Percentiles rank a stretch among this genome's conserved stretches.
These are phyloP conservation scores for Pagrus major DNA, from an alignment of 2,113 vertebrate genomes.

Conservation along the genomic window DNA sequence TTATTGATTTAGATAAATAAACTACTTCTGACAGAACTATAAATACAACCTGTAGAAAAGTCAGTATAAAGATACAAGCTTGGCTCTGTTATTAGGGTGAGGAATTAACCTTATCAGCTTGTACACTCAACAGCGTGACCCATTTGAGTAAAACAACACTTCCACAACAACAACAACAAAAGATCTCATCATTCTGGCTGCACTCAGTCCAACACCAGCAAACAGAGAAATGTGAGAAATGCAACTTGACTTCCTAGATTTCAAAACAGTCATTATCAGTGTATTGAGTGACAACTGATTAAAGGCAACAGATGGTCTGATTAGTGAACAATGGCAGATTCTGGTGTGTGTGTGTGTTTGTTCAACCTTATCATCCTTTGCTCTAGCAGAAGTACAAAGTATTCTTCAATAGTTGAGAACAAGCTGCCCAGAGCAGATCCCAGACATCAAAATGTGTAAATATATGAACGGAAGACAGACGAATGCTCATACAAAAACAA, in stretches of 20 bases:
- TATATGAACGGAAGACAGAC: neutral
- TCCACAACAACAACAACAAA: neutral
- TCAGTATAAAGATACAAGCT: neutral
- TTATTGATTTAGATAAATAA: neutral
- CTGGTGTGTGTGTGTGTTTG: neutral
- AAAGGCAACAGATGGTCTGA: constrained; percentile 5
- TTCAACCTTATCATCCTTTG: neutral
- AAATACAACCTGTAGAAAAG: neutral
- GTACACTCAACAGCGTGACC: neutral
- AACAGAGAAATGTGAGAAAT: neutral
- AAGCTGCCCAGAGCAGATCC: neutral
- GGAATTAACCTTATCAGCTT: neutral
- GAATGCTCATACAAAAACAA: neutral
- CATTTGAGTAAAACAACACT: neutral
- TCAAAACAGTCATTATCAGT: neutral
- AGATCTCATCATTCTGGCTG: neutral
- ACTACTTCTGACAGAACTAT: neutral
- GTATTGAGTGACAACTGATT: neutral
- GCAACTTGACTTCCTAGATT: neutral
- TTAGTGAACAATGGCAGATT: neutral
- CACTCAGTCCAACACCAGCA: neutral
- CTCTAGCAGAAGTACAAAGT: neutral
- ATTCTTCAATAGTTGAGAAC: too few relatives aligned
- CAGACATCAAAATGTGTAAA: neutral
- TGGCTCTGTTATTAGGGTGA: neutral